Percentiles rank a stretch among this genome's conserved stretches.
phyloP scores from a whole-genome alignment of 2,888 invertebrate species.

The Rhamnusium bicolor region DNA sequence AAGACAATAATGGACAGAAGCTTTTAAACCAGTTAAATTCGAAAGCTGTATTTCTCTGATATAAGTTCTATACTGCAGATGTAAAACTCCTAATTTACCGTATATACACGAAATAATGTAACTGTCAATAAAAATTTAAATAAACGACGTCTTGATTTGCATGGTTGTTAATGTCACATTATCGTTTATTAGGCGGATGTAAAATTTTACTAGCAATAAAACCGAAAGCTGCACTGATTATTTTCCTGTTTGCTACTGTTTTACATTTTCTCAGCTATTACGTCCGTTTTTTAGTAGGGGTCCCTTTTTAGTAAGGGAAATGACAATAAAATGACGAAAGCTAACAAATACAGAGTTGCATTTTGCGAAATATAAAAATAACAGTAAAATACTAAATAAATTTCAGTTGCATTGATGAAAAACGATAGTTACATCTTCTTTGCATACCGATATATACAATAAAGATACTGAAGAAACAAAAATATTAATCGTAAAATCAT shows the following conservation, averaged over 20 bases:
- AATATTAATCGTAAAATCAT: too few relatives aligned
- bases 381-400: too few relatives aligned
- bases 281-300: not conserved
- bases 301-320: not conserved
- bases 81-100: slow-evolving; percentile 36
- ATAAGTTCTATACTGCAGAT: too few relatives aligned
- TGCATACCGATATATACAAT: too few relatives aligned
- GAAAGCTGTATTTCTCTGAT: too few relatives aligned
- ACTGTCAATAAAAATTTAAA: not conserved
- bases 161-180: slow-evolving; percentile 43
- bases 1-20: too few relatives aligned
- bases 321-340: not conserved
- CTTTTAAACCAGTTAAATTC: not conserved
- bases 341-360: not conserved
- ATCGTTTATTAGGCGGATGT: slow-evolving; percentile 43
- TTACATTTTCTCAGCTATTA: slow-evolving; percentile 19
- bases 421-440: too few relatives aligned
- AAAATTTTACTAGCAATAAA: slow-evolving; percentile 46
- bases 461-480: too few relatives aligned
- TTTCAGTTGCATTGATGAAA: too few relatives aligned
- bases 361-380: too few relatives aligned
- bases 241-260: slow-evolving; percentile 44
- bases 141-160: slow-evolving; percentile 40
- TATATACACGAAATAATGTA: slow-evolving; percentile 8
- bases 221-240: slow-evolving; percentile 42